phyloP scores from a whole-genome alignment of 1,140 invertebrate species.

The Tetraneura akinire region DNA sequence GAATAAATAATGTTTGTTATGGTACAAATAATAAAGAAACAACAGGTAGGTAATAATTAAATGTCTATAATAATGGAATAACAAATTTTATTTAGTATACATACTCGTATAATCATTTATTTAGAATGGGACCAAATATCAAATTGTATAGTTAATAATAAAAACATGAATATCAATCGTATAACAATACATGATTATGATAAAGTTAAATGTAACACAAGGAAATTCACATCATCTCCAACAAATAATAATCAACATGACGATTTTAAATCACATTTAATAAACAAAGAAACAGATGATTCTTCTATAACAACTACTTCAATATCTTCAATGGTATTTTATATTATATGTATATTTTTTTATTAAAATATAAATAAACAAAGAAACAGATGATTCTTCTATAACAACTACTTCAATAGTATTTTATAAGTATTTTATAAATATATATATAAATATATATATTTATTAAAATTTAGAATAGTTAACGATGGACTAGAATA shows the following conservation, averaged over 20 bases:
- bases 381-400: neutral
- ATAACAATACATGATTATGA: neutral
- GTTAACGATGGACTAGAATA: too few species aligned
- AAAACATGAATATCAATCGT: neutral
- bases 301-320: neutral
- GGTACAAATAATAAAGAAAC: neutral
- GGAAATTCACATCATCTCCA: neutral
- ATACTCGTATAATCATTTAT: neutral
- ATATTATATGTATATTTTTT: too few species aligned
- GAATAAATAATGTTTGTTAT: neutral
- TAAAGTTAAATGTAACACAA: neutral
- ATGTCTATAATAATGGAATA: neutral
- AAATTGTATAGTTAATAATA: neutral
- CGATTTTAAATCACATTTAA: neutral
- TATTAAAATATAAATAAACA: too few species aligned
- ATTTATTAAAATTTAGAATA: too few species aligned
- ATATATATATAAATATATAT: too few species aligned
- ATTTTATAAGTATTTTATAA: too few species aligned
- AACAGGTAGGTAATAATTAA: neutral
- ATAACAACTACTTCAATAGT: neutral
- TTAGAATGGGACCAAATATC: neutral
- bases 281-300: neutral
- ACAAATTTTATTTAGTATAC: neutral
- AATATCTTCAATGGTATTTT: constrained; percentile 10
- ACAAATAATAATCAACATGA: neutral